phyloP scores from a whole-genome alignment of 1,140 invertebrate species.

The Hestina assimilis region DNA sequence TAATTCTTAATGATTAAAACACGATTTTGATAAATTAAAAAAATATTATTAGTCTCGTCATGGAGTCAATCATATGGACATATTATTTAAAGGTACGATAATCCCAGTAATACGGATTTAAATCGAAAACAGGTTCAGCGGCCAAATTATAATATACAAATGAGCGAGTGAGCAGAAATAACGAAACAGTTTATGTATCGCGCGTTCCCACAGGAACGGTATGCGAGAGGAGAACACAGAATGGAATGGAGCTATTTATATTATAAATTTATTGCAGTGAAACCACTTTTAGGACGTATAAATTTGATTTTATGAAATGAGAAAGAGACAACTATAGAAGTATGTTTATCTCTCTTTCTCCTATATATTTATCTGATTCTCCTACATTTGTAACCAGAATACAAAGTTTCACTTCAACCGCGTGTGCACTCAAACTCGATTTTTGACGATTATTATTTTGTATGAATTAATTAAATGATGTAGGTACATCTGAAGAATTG shows the following conservation, averaged over 20 bases:
- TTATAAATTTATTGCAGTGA: not conserved
- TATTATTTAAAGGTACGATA: constrained; percentile 26
- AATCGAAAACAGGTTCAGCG: constrained; percentile 47
- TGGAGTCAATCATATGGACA: constrained; percentile 10
- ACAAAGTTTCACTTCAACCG: no score
- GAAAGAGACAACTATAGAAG: no score
- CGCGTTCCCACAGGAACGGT: constrained; percentile 76
- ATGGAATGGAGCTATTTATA: not conserved
- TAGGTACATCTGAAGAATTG: no score
- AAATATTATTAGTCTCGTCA: not conserved
- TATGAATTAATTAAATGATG: no score
- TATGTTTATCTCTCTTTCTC: no score
- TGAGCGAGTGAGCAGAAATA: constrained; percentile 74
- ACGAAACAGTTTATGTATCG: constrained; percentile 73
- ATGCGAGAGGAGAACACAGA: constrained; percentile 49
- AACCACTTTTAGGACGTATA: not conserved
- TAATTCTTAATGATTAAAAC: no score
- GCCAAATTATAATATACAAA: constrained; percentile 77
- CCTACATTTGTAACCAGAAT: no score
- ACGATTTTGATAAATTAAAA: no score
- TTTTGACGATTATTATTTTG: not conserved
- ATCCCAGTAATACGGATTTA: constrained; percentile 48
- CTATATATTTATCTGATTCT: no score
- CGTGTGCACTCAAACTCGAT: not conserved
- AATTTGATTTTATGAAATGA: no score